These are phyloP conservation scores for Lepus townsendii DNA, from an alignment of 2,797 vertebrate genomes.

Conservation along the genomic window DNA sequence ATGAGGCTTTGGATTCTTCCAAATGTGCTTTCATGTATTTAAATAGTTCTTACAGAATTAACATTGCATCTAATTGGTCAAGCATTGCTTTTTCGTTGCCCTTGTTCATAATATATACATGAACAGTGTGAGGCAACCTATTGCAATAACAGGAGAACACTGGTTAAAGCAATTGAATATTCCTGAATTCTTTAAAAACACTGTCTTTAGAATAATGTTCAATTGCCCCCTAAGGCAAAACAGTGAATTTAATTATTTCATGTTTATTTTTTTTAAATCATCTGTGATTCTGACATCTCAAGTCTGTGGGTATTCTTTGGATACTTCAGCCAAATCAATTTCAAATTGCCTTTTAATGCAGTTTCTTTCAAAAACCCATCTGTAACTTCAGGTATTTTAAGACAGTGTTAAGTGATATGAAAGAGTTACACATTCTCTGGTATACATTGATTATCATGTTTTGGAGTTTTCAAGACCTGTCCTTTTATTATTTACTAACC, in stretches of 20 bases:
- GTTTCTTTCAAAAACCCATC: slow-evolving; percentile 14
- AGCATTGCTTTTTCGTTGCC: neutral
- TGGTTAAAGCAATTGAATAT: neutral
- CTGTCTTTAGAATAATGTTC: neutral
- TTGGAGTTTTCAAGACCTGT: neutral
- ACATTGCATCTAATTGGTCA: neutral
- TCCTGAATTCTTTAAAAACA: slow-evolving; percentile 6
- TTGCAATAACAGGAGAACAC: neutral
- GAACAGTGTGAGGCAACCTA: neutral
- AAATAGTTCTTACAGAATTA: slow-evolving; percentile 27
- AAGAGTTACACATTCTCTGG: neutral
- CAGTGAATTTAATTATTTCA: neutral
- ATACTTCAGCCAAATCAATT: slow-evolving; percentile 17
- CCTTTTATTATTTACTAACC: neutral
- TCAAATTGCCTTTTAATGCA: neutral
- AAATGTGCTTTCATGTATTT: neutral
- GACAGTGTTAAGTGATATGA: neutral
- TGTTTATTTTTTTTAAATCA: neutral
- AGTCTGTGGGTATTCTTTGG: neutral
- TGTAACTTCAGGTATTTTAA: slow-evolving; percentile 37
- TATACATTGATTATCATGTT: neutral
- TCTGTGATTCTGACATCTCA: neutral
- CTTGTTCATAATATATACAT: neutral
- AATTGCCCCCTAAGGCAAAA: neutral
- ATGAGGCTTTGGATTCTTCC: neutral